Evolutionary conservation across 2,113 vertebrate species (phyloP).

Genomic region (Poecilia latipinna): DNA sequence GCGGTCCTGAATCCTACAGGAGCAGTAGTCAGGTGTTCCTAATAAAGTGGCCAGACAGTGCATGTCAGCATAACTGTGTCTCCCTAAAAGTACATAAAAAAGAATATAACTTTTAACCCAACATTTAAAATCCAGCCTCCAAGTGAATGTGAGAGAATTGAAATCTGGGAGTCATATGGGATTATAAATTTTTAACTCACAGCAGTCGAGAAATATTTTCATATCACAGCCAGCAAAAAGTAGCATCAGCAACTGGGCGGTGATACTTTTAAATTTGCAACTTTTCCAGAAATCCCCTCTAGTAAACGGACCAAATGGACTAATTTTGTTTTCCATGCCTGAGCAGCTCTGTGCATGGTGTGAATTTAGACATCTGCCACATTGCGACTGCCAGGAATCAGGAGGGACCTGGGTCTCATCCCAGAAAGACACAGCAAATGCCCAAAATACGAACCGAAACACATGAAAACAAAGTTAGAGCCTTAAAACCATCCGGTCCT

Average conservation of each 20-base stretch:
- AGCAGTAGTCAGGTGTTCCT: no score
- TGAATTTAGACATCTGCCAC: constrained; percentile 2
- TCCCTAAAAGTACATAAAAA: background rate
- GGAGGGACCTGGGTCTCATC: constrained; percentile 1
- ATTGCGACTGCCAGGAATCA: background rate
- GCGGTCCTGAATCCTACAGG: no score
- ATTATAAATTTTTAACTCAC: background rate
- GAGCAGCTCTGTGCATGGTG: background rate
- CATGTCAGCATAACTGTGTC: no score
- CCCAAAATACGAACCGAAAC: background rate
- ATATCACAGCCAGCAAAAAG: background rate
- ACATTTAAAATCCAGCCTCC: background rate
- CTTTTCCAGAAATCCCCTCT: background rate
- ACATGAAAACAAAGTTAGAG: background rate
- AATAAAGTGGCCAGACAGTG: no score
- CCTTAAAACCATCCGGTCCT: background rate
- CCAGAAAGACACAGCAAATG: background rate
- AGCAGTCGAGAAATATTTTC: background rate
- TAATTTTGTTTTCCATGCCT: background rate
- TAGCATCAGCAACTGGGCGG: background rate
- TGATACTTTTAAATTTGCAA: background rate
- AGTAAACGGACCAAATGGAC: background rate
- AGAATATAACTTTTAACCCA: background rate
- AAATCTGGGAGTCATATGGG: background rate
- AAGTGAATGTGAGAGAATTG: background rate